A percentile compares a stretch with the other conserved stretches of the same genome.
Evolutionary conservation across 1,140 invertebrate species (phyloP).

Genomic region (Zaprionus nigranus): DNA sequence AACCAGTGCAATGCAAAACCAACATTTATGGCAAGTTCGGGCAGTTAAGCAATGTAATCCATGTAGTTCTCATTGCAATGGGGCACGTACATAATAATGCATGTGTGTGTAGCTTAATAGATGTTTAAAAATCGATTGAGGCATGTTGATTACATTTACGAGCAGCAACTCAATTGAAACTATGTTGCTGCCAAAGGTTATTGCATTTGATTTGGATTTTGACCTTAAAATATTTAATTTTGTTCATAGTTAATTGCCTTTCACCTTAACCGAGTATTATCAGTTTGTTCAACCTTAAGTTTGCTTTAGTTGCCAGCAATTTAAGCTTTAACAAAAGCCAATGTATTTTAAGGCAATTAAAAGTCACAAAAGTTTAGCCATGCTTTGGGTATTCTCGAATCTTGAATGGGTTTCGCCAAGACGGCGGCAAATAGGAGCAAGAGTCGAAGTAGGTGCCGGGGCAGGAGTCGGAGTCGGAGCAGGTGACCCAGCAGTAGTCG

Average conservation of each 20-base stretch:
- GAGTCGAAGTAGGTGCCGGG: too few species aligned
- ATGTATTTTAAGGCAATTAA: constrained; percentile 65
- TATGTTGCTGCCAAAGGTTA: background rate
- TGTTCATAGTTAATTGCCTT: background rate
- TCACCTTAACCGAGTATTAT: background rate
- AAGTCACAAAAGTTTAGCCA: constrained; percentile 68
- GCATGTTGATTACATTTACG: constrained; percentile 56
- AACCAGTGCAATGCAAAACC: background rate
- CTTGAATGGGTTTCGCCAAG: constrained; percentile 45
- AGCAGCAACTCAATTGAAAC: constrained; percentile 18
- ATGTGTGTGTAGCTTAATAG: constrained; percentile 20
- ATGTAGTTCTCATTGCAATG: background rate
- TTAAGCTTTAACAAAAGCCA: constrained; percentile 4
- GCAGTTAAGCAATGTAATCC: constrained; percentile 2
- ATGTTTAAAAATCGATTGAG: constrained; percentile 62
- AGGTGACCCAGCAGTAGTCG: background rate
- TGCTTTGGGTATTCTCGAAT: constrained; percentile 42
- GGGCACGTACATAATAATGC: background rate
- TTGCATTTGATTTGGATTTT: background rate
- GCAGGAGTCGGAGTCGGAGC: background rate
- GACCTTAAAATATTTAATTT: background rate
- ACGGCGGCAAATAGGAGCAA: constrained; percentile 16
- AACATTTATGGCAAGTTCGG: constrained; percentile 1
- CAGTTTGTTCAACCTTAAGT: background rate
- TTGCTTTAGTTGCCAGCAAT: constrained; percentile 7